Conservation (phyloP, 2,797 vertebrate species). For the Scolopax bukidnonensis region DNA sequence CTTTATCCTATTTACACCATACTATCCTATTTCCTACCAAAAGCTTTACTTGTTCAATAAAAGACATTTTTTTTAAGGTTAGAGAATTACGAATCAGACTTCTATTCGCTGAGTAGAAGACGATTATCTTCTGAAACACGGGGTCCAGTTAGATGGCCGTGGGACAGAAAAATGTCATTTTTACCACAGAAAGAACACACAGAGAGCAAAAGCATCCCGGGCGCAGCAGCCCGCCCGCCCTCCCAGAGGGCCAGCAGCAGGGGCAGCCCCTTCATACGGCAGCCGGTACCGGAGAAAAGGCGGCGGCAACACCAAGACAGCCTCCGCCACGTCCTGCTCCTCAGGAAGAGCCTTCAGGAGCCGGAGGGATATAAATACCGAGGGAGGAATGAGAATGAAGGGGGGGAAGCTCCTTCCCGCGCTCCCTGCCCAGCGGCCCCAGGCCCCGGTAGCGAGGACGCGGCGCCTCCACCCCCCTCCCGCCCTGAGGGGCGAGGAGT, state of each 20-base stretch:
- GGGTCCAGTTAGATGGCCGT: fast-evolving
- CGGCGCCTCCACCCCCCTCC: too few species aligned
- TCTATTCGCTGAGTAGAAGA: fast-evolving
- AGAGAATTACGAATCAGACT: fast-evolving
- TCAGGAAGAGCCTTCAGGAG: neutral
- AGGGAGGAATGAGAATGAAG: fast-evolving
- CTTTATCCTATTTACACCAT: too few species aligned
- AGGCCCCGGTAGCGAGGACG: too few species aligned
- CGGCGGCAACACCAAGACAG: too few species aligned
- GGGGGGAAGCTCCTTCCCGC: neutral
- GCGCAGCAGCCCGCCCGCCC: neutral
- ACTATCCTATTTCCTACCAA: neutral
- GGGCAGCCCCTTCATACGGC: neutral
- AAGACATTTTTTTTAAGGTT: fast-evolving
- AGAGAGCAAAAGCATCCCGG: fast-evolving
- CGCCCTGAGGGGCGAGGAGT: neutral
- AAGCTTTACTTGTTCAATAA: fast-evolving
- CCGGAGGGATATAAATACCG: fast-evolving
- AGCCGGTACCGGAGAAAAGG: neutral
- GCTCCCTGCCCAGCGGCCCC: neutral
- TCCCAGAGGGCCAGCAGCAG: neutral
- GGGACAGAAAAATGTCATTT: fast-evolving
- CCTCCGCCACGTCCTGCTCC: neutral
- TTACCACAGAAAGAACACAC: fast-evolving
- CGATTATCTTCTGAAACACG: fast-evolving